phyloP scores from a whole-genome alignment of 1,140 invertebrate genomes.

The Brachionus sp. region DNA sequence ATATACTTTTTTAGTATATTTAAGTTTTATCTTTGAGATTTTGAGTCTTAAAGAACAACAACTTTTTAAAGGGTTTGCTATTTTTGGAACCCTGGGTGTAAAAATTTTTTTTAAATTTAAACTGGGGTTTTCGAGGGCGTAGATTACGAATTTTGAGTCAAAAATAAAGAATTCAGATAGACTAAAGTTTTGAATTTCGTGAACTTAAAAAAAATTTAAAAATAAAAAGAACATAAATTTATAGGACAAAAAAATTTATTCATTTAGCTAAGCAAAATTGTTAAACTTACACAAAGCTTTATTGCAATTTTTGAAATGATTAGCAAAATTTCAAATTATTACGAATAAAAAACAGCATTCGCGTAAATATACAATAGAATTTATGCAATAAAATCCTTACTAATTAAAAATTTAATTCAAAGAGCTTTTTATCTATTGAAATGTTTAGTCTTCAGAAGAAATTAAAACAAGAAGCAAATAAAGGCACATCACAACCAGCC shows the following conservation, averaged over 20 bases:
- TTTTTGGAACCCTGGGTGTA: too few species aligned
- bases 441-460: conserved; percentile 44
- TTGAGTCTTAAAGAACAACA: too few species aligned
- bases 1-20: too few species aligned
- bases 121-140: too few species aligned
- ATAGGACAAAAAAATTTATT: background rate
- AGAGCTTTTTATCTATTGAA: background rate
- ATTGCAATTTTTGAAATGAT: conserved; percentile 19
- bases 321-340: conserved; percentile 37
- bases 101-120: too few species aligned
- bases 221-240: background rate
- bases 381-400: background rate
- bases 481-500: background rate
- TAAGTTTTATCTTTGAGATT: too few species aligned
- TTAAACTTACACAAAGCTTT: background rate
- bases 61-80: too few species aligned
- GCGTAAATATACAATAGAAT: background rate
- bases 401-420: background rate
- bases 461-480: conserved; percentile 2
- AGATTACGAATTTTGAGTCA: too few species aligned
- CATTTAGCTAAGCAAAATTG: background rate
- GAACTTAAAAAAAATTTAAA: background rate
- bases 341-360: background rate
- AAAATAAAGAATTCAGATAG: too few species aligned
- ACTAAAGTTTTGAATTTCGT: too few species aligned